These are phyloP conservation scores for Trachelus stipa DNA, from an alignment of 2,888 invertebrate genomes.

Conservation along the genomic window DNA sequence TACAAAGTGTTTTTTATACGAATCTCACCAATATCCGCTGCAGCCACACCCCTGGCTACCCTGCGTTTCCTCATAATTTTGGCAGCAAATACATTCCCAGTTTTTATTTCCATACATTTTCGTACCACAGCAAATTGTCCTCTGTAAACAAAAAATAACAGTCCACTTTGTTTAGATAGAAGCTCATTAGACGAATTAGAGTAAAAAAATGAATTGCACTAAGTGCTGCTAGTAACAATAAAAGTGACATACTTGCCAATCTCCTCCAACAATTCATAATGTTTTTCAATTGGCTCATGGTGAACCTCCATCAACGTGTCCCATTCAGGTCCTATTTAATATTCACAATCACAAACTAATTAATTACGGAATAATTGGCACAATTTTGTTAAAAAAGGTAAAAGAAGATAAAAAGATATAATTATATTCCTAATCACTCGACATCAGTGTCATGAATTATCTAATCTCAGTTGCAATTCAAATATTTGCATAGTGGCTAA, in stretches of 20 bases:
- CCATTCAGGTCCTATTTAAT: slow-evolving; percentile 57
- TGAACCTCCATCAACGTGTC: slow-evolving; percentile 66
- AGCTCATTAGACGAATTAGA: background rate
- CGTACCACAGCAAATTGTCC: slow-evolving; percentile 76
- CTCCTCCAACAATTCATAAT: slow-evolving; percentile 70
- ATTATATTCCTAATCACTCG: background rate
- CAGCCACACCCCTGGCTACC: slow-evolving; percentile 70
- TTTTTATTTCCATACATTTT: slow-evolving; percentile 69
- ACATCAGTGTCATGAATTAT: background rate
- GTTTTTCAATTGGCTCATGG: slow-evolving; percentile 69
- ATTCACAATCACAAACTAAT: background rate
- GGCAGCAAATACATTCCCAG: slow-evolving; percentile 72
- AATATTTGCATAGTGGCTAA: background rate
- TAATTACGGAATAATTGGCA: background rate
- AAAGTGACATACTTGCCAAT: slow-evolving; percentile 69
- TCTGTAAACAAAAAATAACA: slow-evolving; percentile 60
- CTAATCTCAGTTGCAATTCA: background rate
- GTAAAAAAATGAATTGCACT: background rate
- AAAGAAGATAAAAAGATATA: background rate
- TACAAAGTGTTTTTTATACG: background rate
- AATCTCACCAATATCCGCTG: slow-evolving; percentile 70
- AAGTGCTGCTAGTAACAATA: background rate
- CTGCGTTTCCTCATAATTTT: slow-evolving; percentile 74
- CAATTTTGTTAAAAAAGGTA: background rate
- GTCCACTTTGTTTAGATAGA: background rate